Conservation (phyloP, 2,888 invertebrate species). For the Amphimallon solstitiale region DNA sequence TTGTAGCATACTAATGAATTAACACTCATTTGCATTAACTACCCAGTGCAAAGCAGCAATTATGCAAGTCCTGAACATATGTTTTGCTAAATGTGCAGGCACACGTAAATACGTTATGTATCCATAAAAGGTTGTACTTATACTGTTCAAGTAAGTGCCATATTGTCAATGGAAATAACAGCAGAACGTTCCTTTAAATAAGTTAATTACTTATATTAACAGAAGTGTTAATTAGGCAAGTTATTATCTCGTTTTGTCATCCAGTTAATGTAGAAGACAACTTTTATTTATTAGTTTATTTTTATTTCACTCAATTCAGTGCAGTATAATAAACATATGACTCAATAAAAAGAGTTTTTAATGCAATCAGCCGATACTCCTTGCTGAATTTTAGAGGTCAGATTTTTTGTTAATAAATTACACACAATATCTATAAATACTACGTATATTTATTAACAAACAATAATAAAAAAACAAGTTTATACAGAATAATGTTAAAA, state of each 20-base stretch:
- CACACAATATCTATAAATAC: background rate
- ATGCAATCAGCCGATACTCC: too few species aligned
- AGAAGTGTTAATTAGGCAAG: constrained; percentile 15
- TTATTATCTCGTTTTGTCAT: constrained; percentile 11
- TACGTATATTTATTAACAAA: background rate
- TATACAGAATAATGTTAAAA: background rate
- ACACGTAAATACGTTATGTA: too few species aligned
- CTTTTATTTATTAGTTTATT: background rate
- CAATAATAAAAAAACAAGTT: constrained; percentile 1
- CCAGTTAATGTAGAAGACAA: background rate
- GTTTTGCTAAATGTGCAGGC: background rate
- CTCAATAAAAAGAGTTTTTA: too few species aligned
- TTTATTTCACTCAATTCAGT: too few species aligned
- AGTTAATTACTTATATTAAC: background rate
- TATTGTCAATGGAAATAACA: background rate
- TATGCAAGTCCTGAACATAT: background rate
- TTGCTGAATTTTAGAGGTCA: too few species aligned
- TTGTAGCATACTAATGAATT: too few species aligned
- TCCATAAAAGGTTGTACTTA: too few species aligned
- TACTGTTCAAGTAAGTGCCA: background rate
- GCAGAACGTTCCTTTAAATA: constrained; percentile 3
- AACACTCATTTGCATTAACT: background rate
- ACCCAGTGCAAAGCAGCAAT: background rate
- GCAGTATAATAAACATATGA: too few species aligned
- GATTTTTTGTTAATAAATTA: background rate